Percentiles rank a stretch among this genome's conserved stretches.
phyloP scores from a whole-genome alignment of 2,888 invertebrate species.

The Andricus quercusramuli region DNA sequence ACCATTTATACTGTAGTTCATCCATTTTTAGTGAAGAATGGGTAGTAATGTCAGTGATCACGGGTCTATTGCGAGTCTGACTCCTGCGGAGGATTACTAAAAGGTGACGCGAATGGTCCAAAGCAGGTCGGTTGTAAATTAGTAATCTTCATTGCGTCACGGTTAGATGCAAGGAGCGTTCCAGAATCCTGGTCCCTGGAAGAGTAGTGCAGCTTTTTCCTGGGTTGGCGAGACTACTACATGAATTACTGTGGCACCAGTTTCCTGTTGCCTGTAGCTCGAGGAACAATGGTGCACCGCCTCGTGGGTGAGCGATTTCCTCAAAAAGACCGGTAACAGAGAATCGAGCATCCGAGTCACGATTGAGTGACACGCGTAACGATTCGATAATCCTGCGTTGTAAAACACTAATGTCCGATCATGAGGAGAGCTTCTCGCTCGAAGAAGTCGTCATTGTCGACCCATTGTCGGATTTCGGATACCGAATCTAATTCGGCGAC shows the following conservation, averaged over 20 bases:
- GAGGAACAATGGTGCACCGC: conserved; percentile 42
- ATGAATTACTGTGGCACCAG: neutral
- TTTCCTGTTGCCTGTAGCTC: conserved; percentile 9
- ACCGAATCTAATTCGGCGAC: conserved; percentile 64
- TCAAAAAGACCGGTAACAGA: conserved; percentile 43
- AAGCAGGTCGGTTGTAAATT: conserved; percentile 62
- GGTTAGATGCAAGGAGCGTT: conserved; percentile 53
- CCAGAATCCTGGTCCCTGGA: conserved; percentile 8
- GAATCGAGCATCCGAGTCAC: conserved; percentile 48
- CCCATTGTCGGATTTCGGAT: conserved; percentile 61
- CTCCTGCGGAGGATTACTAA: conserved; percentile 7
- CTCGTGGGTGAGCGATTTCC: conserved; percentile 43
- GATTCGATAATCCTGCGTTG: conserved; percentile 69
- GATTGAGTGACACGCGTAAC: conserved; percentile 72
- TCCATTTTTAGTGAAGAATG: conserved; percentile 14
- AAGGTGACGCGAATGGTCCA: conserved; percentile 31
- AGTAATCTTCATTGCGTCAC: conserved; percentile 69
- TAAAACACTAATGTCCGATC: conserved; percentile 77
- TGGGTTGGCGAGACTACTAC: neutral
- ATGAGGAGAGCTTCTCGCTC: conserved; percentile 66
- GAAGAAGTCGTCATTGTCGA: conserved; percentile 59
- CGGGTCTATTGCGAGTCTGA: conserved; percentile 16
- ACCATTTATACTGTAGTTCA: neutral
- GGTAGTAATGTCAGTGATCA: conserved; percentile 34
- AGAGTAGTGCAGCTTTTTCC: conserved; percentile 19